Evolutionary conservation across 2,797 vertebrate genomes (phyloP).

Genomic region (Allochrocebus solatus): DNA sequence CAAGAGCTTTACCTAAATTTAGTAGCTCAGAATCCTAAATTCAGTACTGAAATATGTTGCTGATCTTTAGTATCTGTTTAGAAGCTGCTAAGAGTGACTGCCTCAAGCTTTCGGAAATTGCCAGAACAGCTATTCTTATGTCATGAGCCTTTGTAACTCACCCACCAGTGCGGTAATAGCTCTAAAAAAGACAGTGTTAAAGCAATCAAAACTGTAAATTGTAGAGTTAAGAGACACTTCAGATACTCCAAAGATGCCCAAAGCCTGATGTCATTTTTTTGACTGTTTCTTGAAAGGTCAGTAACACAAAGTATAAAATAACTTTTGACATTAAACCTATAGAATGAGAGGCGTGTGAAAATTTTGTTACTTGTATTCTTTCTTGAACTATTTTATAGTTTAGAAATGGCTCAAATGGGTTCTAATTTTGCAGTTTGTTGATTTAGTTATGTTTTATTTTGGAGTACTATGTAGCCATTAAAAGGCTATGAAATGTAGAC

Average conservation of each 20-base stretch:
- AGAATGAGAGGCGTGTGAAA: not conserved
- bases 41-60: constrained; percentile 18
- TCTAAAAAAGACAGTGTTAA: not conserved
- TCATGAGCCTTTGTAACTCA: constrained; percentile 14
- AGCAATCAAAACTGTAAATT: constrained; percentile 41
- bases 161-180: constrained; percentile 36
- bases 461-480: not conserved
- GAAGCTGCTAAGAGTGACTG: not conserved
- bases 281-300: constrained; percentile 17
- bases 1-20: not conserved
- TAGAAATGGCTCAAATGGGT: not conserved
- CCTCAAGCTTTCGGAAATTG: not conserved
- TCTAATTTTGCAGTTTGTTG: not conserved
- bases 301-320: not conserved
- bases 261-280: not conserved
- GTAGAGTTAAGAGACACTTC: constrained; percentile 30
- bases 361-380: not conserved
- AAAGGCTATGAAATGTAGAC: not conserved
- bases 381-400: not conserved
- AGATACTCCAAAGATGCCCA: not conserved
- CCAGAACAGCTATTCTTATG: not conserved
- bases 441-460: not conserved
- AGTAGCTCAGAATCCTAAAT: constrained; percentile 23
- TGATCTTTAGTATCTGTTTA: constrained; percentile 28
- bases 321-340: constrained; percentile 10